These are phyloP conservation scores for Parauchenoglanis ngamensis DNA, from an alignment of 2,797 vertebrate genomes.

Conservation along the genomic window DNA sequence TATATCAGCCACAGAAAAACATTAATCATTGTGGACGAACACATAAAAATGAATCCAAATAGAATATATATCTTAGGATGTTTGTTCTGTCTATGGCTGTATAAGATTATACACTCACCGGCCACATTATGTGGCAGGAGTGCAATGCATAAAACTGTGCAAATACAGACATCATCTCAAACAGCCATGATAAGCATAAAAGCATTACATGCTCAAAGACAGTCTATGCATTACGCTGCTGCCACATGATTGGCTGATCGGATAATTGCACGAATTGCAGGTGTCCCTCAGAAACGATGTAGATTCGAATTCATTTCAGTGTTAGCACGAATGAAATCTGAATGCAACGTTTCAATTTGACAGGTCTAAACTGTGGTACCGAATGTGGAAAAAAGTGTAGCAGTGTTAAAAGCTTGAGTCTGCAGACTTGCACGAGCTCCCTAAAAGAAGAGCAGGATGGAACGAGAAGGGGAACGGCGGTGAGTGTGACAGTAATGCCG, in stretches of 20 bases:
- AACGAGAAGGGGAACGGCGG: conserved; percentile 52
- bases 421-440: conserved; percentile 40
- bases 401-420: conserved; percentile 36
- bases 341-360: not conserved
- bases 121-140: not conserved
- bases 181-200: not conserved
- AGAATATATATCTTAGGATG: not conserved
- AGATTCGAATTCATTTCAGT: not conserved
- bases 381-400: not conserved
- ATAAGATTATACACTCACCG: not conserved
- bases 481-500: conserved; percentile 71
- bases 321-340: not conserved
- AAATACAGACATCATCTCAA: not conserved
- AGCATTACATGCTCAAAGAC: not conserved
- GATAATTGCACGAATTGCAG: not conserved
- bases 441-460: conserved; percentile 68
- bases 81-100: not conserved
- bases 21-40: too few relatives aligned
- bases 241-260: not conserved
- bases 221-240: not conserved
- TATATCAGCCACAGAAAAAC: not conserved
- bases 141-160: not conserved
- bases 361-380: not conserved
- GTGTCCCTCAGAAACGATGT: not conserved
- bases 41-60: not conserved